Evolutionary conservation across 2,888 invertebrate genomes (phyloP), one percentile per base, ranked within the genome.

Genomic region (Amphimallon solstitiale): DNA sequence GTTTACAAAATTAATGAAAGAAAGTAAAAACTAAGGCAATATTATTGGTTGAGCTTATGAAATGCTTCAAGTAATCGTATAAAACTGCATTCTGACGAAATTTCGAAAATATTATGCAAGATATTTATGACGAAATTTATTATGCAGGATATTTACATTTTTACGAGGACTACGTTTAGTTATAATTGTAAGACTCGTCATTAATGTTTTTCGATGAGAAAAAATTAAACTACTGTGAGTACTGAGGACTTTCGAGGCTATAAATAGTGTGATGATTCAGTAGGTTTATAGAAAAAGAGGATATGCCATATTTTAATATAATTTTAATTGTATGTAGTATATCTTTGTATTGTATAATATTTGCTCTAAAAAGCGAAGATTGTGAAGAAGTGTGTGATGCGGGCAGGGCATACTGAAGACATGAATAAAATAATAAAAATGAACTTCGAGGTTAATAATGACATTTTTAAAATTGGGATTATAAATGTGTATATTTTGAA

Each of bases 241-340:
- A 37, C 40, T 12, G 45, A 45, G 10, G 9, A 10, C 56, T 40
- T 14, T 56, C 40, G 23, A 43, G 56, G 40, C 56, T 23, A n/a
- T n/a, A 43, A 56, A 56, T 10, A 12, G 56, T 43, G 56, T 43
- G 56, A 43, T 56, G 56, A 45, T 45, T 17, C 9, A 35, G 49
- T 48, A 49, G 48, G 48, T 34, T 37, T 49, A 45, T 19, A 37
- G 14, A 48, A 34, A 29, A 23, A 56, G 40, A 56, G 23, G 23
- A 23, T 4, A 56, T 56, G 56, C 56, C 56, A 56, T 56, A 56
- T 56, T 56, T 56, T 56, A 56, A 56, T 56, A 56, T 40, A 56
- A 56, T 56, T n/a, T 56, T 56, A 56, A 56, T 56, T 43, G 56
- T 56, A 29, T 43, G 17, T 15, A 2, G 23, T 23, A 23, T 40